Percentiles rank a stretch among this genome's conserved stretches.
These are phyloP conservation scores for Pelosia muscerda DNA, from an alignment of 2,888 invertebrate genomes.

Conservation along the genomic window DNA sequence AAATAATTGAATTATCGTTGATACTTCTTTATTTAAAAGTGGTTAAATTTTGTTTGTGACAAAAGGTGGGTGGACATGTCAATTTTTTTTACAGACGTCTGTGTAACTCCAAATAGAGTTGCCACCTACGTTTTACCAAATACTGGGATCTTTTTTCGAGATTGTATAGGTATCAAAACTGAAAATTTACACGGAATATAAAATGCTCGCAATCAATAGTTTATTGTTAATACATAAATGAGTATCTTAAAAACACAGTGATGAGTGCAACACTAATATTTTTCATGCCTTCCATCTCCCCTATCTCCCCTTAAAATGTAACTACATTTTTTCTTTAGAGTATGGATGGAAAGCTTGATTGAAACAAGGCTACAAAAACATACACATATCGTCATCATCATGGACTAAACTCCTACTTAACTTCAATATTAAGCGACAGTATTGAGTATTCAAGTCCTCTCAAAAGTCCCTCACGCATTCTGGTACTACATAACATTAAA, in stretches of 20 bases:
- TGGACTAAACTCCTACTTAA: too few relatives aligned
- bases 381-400: too few relatives aligned
- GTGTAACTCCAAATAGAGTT: background rate
- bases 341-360: too few relatives aligned
- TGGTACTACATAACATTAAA: conserved; percentile 14
- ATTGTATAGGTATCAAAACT: background rate
- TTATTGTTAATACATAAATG: too few relatives aligned
- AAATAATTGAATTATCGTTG: conserved; percentile 31
- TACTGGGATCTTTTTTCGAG: too few relatives aligned
- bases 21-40: conserved; percentile 2
- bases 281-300: background rate
- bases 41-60: background rate
- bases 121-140: background rate
- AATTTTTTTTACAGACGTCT: background rate
- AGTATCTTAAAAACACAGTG: too few relatives aligned
- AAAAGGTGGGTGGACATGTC: background rate
- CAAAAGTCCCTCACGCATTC: background rate
- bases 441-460: background rate
- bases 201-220: too few relatives aligned
- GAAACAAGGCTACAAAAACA: too few relatives aligned
- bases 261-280: background rate
- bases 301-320: too few relatives aligned
- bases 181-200: too few relatives aligned
- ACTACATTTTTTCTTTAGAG: too few relatives aligned
- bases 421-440: background rate